Percentiles rank a stretch among this genome's conserved stretches.
Evolutionary conservation across 2,888 invertebrate species (phyloP).

Genomic region (Apamea sordens): DNA sequence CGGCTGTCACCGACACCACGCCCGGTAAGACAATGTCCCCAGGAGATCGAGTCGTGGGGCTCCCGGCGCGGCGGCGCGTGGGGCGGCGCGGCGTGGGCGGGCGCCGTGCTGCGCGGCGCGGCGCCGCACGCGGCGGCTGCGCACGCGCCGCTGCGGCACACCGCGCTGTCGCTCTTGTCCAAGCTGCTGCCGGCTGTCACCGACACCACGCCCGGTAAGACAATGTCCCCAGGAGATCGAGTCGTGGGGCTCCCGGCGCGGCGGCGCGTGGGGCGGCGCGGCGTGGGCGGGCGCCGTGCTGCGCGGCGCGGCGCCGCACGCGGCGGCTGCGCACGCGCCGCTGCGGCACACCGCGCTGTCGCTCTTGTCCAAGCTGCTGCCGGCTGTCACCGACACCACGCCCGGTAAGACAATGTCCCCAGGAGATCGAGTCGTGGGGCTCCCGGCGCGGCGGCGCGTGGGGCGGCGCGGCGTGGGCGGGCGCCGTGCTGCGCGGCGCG

Average conservation of each 20-base stretch:
- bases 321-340: constrained; percentile 85
- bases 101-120: constrained; percentile 85
- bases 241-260: constrained; percentile 85
- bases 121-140: constrained; percentile 87
- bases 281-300: constrained; percentile 72
- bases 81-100: constrained; percentile 80
- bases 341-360: constrained; percentile 93
- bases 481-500: constrained; percentile 85
- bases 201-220: constrained; percentile 79
- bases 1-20: constrained; percentile 78
- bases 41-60: constrained; percentile 88
- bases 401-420: constrained; percentile 79
- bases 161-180: constrained; percentile 92
- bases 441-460: constrained; percentile 85
- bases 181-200: constrained; percentile 82
- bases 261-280: constrained; percentile 86
- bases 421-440: constrained; percentile 88
- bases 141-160: constrained; percentile 90
- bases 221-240: constrained; percentile 86
- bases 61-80: constrained; percentile 85
- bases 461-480: constrained; percentile 80
- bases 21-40: constrained; percentile 79
- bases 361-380: constrained; percentile 88
- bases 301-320: constrained; percentile 88
- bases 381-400: constrained; percentile 78